Evolutionary conservation across 1,140 invertebrate species (phyloP).

Genomic region (Hycleus phaleratus): DNA sequence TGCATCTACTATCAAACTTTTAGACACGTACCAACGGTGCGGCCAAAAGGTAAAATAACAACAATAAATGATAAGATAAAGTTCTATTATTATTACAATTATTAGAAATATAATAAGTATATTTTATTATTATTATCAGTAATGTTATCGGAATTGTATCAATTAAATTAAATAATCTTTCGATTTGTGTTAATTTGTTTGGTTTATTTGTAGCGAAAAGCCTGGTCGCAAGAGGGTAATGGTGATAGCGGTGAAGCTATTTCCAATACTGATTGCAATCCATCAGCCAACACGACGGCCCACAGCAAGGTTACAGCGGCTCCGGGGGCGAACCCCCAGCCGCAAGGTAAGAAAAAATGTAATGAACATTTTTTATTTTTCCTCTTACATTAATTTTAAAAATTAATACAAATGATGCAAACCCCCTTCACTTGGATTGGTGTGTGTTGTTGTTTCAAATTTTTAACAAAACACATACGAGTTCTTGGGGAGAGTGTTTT

Average conservation of each 20-base stretch:
- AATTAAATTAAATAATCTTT: no score
- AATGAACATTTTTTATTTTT: slow-evolving; percentile 20
- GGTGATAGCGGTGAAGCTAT: slow-evolving; percentile 43
- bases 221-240: slow-evolving; percentile 55
- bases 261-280: slow-evolving; percentile 32
- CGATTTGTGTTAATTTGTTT: not conserved
- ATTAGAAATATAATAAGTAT: no score
- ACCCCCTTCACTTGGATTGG: no score
- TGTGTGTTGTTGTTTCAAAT: no score
- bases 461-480: no score
- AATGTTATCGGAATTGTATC: no score
- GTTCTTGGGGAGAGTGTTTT: no score
- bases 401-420: not conserved
- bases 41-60: slow-evolving; percentile 52
- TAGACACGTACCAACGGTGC: slow-evolving; percentile 64
- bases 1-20: slow-evolving; percentile 62
- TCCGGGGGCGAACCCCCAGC: slow-evolving; percentile 55
- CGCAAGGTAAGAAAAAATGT: slow-evolving; percentile 50
- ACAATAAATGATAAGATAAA: no score
- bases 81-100: no score
- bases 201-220: slow-evolving; percentile 47
- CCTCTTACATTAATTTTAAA: not conserved
- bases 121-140: no score
- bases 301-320: slow-evolving; percentile 62
- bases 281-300: slow-evolving; percentile 62